Base-by-base conservation (phyloP, 2,113 vertebrate species). In the Hystrix cristata region DNA sequence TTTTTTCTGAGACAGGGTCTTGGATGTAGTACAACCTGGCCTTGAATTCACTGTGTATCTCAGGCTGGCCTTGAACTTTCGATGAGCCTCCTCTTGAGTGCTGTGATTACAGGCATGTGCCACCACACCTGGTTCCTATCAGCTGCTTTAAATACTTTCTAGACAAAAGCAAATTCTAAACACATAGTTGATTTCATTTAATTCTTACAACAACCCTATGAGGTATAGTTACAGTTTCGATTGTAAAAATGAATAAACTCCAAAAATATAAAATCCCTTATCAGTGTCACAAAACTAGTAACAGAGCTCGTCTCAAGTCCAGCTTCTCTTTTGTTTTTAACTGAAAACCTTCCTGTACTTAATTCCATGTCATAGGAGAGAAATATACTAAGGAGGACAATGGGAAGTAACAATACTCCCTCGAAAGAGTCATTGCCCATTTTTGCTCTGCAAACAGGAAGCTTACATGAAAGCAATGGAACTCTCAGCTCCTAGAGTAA, bases 141-240 rank as follows among this genome's bases (percentile, higher is more conserved):
- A 95, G 21, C 69, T 72, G 14, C 21, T 27, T 90, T 72, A 82
- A 92, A 74, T 80, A 34, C 19, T 87, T 94, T 92, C 67, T 65
- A 94, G 43, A 92, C 60, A 12, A 72, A 91, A 94, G 4, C 16
- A 78, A 86, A 90, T 71, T 95, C 74, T 90, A 92, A 97, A 80
- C 51, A 31, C 10, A 48, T n/a, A 72, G 76, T 38, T 74, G 84
- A 62, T 79, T 90, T 94, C 15, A 90, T 90, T 92, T 94, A 38
- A 71, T 86, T 83, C 69, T 62, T 43, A 81, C 1, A 55, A 48
- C 13, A 72, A 31, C 13, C 18, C 31, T 80, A 29, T 53, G 59
- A 90, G 19, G 51, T 38, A 51, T 51, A 18, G 51, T 90, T 87
- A 67, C 59, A 81, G 29, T 79, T 94, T 65, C 18, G 53, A 71